Evolutionary conservation across 2,113 vertebrate species (phyloP).

Genomic region (rat (Rattus norvegicus)): GRCr8 NC_086028.1:37362501-37363000

Average conservation of each 20-base stretch:
- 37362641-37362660: fast-evolving
- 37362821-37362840: not conserved
- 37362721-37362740: not conserved
- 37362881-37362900: not conserved
- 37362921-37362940: not conserved
- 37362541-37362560: not conserved
- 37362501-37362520: not conserved
- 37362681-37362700: fast-evolving
- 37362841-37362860: not conserved
- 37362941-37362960: not conserved
- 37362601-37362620: not conserved
- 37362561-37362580: not conserved
- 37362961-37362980: not conserved
- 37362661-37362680: not conserved
- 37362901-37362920: not conserved
- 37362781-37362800: not conserved
- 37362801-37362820: not conserved
- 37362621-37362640: not conserved
- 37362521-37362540: not conserved
- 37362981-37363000: not conserved
- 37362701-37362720: not conserved
- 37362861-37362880: not conserved
- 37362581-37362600: not conserved
- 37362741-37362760: not conserved
- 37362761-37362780: not conserved